A percentile compares a stretch with the other conserved stretches of the same genome.
phyloP scores from a whole-genome alignment of 2,113 vertebrate genomes.

The Prietella phreatophila region DNA sequence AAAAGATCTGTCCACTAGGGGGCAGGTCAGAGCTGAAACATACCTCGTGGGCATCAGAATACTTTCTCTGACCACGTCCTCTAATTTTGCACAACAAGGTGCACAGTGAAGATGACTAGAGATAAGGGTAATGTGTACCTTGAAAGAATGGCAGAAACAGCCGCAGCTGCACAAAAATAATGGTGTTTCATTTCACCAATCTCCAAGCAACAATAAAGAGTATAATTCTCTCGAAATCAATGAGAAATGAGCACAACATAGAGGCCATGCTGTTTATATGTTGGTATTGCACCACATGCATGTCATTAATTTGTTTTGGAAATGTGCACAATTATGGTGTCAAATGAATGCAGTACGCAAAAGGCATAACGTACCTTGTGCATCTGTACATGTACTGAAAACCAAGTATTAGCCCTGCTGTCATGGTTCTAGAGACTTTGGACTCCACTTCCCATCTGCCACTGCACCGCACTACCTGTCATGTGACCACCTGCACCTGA shows the following conservation, averaged over 20 bases:
- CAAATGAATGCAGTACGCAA: not conserved
- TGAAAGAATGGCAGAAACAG: not conserved
- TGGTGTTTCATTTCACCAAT: not conserved
- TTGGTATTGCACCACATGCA: not conserved
- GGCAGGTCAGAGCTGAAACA: not conserved
- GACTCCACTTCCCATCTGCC: no score
- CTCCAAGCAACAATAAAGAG: not conserved
- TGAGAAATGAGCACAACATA: not conserved
- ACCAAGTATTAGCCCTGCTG: not conserved
- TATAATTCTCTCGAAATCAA: not conserved
- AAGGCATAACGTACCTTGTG: not conserved
- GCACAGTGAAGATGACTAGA: not conserved
- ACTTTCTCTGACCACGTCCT: not conserved
- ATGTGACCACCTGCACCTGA: no score
- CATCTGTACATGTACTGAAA: not conserved
- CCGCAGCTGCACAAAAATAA: not conserved
- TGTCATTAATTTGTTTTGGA: not conserved
- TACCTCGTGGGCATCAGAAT: not conserved
- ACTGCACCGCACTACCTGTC: no score
- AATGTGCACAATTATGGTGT: not conserved
- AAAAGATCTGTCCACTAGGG: not conserved
- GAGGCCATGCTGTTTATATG: not conserved
- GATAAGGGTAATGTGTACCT: not conserved
- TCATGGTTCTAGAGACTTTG: no score
- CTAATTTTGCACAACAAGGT: not conserved